Base-by-base conservation (phyloP, 2,113 vertebrate genomes). In the Gnathonemus longibarbis region DNA sequence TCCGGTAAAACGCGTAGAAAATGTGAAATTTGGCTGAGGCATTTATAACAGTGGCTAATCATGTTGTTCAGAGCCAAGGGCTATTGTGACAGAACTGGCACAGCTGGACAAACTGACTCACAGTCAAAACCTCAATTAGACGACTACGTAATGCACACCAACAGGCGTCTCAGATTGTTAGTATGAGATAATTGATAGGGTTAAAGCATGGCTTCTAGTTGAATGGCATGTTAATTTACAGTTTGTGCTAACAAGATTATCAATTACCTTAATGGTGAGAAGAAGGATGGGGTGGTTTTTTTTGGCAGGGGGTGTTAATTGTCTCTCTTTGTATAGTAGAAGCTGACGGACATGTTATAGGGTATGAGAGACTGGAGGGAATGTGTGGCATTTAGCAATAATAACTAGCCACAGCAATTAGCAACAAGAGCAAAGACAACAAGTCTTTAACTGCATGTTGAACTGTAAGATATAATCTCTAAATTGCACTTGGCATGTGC, bases 231-330 rank as follows among this genome's bases (percentile, higher is more conserved):
- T 10, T 50, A 88, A 84, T 88, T 84, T 58, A 89, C 83, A 89
- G 77, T 88, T 58, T 83, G 52, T 15, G 56, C 39, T 31, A 56
- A 84, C 50, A 83, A 56, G 31, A 77, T 74, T 3, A 86, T 66
- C 46, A 66, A 46, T 86, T 89, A 89, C 5, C 46, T 56, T 83
- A 90, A 86, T 46, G 45, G 24, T 46, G 56, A 89, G 42, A 77
- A 86, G 17, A 42, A 49, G 56, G 42, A 42, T 10, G 39, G 80
- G 70, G 46, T 90, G 84, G 58, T n/a, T 19, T 46, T 83, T 77
- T 77, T 74, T 74, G n/a, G 10, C 66, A 31, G 8, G n/a, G 10
- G n/a, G 21, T 84, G 56, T 48, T 66, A 84, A 89, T 39, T 88
- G 58, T 50, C 35, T 80, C n/a, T 56, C 58, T 49, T 83, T 89